Evolutionary conservation across 2,888 invertebrate genomes (phyloP), one percentile per base, ranked within the genome.

Genomic region (Macaria notata): DNA sequence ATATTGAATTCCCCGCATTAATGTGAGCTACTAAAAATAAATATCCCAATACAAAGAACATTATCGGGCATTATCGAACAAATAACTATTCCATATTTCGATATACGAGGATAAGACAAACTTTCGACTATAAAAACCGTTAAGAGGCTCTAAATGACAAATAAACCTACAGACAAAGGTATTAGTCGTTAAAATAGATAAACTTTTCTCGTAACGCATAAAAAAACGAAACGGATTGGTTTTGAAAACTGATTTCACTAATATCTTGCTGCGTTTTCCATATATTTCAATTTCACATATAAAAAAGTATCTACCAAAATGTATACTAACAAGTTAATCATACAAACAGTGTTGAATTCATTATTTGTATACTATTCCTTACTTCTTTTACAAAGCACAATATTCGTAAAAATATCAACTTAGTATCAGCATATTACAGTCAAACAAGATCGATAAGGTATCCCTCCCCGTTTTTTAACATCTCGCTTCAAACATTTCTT

Each of bases 41-140:
- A 57, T 49, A 56, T 62, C 59, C 46, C 31, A 61, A 65, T 64
- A 64, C 56, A 65, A 62, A 57, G 47, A 42, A 49, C 53, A 43
- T 62, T 59, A 49, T 50, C 44, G 38, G 36, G 54, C 56, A 52
- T 64, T 71, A 70, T 65, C 61, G 59, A 59, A 64, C 55, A 68
- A 75, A 75, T 77, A 76, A 75, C 76, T 75, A 74, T 79, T 74
- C 68, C 68, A 76, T 78, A 80, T 79, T 75, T 76, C 65, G 66
- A 71, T 77, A 72, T 71, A 72, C 66, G 69, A 56, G 63, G 66
- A 76, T 74, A 76, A 72, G 66, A 70, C 63, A 62, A 81, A 85
- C 75, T 86, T 85, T 79, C 55, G 76, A 69, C 82, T 71, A 84
- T 86, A 83, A 84, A 84, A 84, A 81, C 77, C 65, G 68, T 73